Evolutionary conservation across 2,888 invertebrate genomes (phyloP).

Genomic region (Elegia similella): DNA sequence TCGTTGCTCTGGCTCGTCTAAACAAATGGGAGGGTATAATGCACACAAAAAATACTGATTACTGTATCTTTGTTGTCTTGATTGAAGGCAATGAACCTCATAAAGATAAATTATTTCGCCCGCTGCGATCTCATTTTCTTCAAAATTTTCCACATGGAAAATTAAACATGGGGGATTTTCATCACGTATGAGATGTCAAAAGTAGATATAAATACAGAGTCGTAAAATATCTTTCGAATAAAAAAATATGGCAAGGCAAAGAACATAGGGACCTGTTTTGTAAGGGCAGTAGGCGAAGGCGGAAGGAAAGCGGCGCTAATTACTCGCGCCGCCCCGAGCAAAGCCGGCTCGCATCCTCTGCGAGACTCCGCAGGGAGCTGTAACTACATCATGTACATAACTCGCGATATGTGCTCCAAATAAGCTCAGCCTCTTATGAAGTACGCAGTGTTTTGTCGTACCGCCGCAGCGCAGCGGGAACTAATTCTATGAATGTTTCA

Average conservation of each 20-base stretch:
- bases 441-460: slow-evolving; percentile 20
- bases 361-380: slow-evolving; percentile 30
- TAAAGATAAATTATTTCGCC: slow-evolving; percentile 39
- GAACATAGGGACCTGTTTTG: slow-evolving; percentile 23
- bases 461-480: slow-evolving; percentile 14
- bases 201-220: not conserved
- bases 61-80: slow-evolving; percentile 53
- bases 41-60: slow-evolving; percentile 41
- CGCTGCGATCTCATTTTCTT: slow-evolving; percentile 20
- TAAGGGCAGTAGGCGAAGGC: slow-evolving; percentile 37
- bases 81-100: slow-evolving; percentile 33
- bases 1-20: slow-evolving; percentile 31
- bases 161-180: not conserved
- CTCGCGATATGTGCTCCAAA: slow-evolving; percentile 16
- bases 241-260: slow-evolving; percentile 15
- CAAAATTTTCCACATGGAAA: not conserved
- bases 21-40: slow-evolving; percentile 35
- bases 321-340: slow-evolving; percentile 64
- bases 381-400: slow-evolving; percentile 40
- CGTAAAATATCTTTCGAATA: not conserved
- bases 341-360: slow-evolving; percentile 42
- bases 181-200: not conserved
- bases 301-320: slow-evolving; percentile 77
- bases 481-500: not conserved
- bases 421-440: slow-evolving; percentile 13